phyloP scores from a whole-genome alignment of 2,888 invertebrate species.

The Perizoma affinitatum region DNA sequence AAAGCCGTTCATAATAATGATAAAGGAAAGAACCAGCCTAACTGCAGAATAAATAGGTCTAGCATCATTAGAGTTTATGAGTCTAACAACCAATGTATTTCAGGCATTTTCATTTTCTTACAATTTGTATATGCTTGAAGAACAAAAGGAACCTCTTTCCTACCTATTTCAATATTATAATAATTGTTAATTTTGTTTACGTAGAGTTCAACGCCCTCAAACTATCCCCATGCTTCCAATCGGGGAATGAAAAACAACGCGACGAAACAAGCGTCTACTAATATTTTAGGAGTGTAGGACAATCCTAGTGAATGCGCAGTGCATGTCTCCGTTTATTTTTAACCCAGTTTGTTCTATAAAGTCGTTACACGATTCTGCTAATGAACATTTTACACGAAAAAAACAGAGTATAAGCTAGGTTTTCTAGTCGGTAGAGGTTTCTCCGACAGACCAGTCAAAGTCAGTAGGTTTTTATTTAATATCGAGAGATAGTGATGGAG shows the following conservation, averaged over 20 bases:
- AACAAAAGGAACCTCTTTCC: neutral
- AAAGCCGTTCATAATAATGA: too few species aligned
- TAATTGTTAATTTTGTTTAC: constrained; percentile 20
- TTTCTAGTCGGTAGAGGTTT: too few species aligned
- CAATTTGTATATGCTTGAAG: too few species aligned
- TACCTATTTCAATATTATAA: constrained; percentile 7
- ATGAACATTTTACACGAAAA: constrained; percentile 1
- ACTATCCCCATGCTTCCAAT: constrained; percentile 23
- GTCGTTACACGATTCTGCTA: neutral
- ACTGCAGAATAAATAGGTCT: too few species aligned
- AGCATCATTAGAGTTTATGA: too few species aligned
- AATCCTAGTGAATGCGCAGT: neutral
- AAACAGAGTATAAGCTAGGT: too few species aligned
- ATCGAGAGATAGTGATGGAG: too few species aligned
- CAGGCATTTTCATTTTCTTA: too few species aligned
- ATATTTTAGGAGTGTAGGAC: constrained; percentile 9
- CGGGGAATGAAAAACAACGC: constrained; percentile 21
- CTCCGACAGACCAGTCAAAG: too few species aligned
- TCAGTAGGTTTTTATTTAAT: too few species aligned
- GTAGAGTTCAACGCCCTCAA: constrained; percentile 19
- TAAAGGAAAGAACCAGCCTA: too few species aligned
- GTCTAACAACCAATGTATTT: too few species aligned
- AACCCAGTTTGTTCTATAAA: neutral
- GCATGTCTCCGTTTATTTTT: neutral
- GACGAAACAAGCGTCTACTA: constrained; percentile 6